phyloP scores from a whole-genome alignment of 2,113 vertebrate species.

The Colius striatus region DNA sequence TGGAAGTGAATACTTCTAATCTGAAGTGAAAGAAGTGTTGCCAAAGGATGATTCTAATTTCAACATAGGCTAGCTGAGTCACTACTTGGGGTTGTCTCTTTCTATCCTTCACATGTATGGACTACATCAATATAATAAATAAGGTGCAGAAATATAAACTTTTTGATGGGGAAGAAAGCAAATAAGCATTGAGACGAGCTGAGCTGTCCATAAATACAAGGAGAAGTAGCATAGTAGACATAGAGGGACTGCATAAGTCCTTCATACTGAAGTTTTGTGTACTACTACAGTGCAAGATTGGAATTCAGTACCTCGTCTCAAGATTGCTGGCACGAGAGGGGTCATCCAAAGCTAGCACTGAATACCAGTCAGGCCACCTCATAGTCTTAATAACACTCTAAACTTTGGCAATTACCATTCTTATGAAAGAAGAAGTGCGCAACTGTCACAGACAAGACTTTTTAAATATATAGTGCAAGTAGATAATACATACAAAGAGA shows the following conservation, averaged over 20 bases:
- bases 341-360: neutral
- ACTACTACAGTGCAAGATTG: neutral
- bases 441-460: neutral
- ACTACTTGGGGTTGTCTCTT: neutral
- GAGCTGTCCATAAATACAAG: neutral
- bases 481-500: slow-evolving; percentile 26
- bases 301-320: neutral
- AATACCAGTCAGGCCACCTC: neutral
- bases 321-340: neutral
- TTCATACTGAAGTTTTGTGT: neutral
- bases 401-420: neutral
- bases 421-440: neutral
- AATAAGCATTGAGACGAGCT: neutral
- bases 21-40: neutral
- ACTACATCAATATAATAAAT: neutral
- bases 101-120: neutral
- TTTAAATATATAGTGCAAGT: neutral
- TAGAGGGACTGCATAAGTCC: neutral
- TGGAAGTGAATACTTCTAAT: too few species aligned
- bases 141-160: neutral
- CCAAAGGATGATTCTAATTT: neutral
- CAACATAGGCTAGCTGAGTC: neutral
- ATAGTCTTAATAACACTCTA: neutral
- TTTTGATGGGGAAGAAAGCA: neutral
- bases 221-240: neutral